Percentiles rank a stretch among this genome's conserved stretches.
Conservation (phyloP, 2,797 vertebrate species). For the Setipinna tenuifilis region DNA sequence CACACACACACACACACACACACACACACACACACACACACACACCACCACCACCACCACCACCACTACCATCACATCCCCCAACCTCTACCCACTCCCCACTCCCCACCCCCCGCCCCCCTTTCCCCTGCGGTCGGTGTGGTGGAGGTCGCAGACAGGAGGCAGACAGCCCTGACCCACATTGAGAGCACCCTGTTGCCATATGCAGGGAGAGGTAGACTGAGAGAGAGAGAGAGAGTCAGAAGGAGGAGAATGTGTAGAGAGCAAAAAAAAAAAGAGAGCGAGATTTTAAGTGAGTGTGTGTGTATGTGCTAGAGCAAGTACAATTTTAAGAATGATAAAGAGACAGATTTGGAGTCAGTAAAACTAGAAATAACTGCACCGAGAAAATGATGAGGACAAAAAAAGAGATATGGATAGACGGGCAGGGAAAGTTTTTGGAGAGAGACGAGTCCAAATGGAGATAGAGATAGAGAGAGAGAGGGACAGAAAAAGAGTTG, state of each 20-base stretch:
- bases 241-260: neutral
- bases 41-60: too few species aligned
- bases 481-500: neutral
- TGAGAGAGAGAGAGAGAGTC: neutral
- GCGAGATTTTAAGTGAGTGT: neutral
- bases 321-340: neutral
- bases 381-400: neutral
- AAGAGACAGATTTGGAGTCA: neutral
- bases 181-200: slow-evolving; percentile 12
- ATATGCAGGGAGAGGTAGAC: neutral
- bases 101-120: neutral
- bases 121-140: neutral
- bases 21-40: neutral
- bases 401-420: neutral
- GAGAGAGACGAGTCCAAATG: neutral
- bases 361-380: neutral
- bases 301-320: neutral
- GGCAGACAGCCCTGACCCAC: slow-evolving; percentile 25
- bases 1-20: too few species aligned
- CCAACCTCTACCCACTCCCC: too few species aligned
- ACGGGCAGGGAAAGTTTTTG: neutral
- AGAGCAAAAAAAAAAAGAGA: too few species aligned
- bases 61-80: too few species aligned
- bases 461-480: neutral
- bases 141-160: slow-evolving; percentile 13